Base-by-base conservation (phyloP, 2,888 invertebrate species). In the Orchesellides sinensis region DNA sequence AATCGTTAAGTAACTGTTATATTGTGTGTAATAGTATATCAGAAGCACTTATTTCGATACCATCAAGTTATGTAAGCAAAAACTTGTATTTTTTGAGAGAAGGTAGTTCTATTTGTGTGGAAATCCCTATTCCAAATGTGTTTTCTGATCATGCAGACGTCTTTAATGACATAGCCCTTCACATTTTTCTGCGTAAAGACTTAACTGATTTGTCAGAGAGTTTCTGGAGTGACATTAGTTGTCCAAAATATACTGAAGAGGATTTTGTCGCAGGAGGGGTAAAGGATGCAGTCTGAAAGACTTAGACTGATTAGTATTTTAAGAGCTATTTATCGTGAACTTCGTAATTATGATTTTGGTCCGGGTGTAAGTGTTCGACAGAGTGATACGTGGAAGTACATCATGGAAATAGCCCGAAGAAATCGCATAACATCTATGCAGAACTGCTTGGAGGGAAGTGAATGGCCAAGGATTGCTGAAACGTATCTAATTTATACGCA, bases 81-180 rank as follows among this genome's bases (percentile, higher is more conserved):
- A 27, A 63, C 21, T 35, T 54, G 14, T 40, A n/a, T n/a, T 69
- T 74, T 59, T 14, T 52, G n/a, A 40, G n/a, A 19, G 32, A 82
- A 3, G 52, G 35, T 0, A 17, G 69, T n/a, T 59, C 75, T 4
- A 56, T 75, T 56, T 75, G 66, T 66, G 52, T n/a, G n/a, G 75
- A 82, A 54, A 69, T 40, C 5, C 45, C 74, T 17, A 1, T 82
- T 0, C 23, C 29, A 25, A 69, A 75, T 63, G 47, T 21, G 12
- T 82, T 82, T 19, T 32, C 19, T 54, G 68, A 82, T 12, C 74
- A 74, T 40, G 27, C 63, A 4, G 75, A 82, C 23, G 69, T 82
- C 14, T 82, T 82, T 49, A 82, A 75, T 49, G 69, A 82, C 52
- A 75, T 69, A 27, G 19, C 82, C 1, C 63, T 82, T n/a, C 82